Evolutionary conservation across 2,113 vertebrate species (phyloP).

Genomic region (Prochilodus magdalenae): DNA sequence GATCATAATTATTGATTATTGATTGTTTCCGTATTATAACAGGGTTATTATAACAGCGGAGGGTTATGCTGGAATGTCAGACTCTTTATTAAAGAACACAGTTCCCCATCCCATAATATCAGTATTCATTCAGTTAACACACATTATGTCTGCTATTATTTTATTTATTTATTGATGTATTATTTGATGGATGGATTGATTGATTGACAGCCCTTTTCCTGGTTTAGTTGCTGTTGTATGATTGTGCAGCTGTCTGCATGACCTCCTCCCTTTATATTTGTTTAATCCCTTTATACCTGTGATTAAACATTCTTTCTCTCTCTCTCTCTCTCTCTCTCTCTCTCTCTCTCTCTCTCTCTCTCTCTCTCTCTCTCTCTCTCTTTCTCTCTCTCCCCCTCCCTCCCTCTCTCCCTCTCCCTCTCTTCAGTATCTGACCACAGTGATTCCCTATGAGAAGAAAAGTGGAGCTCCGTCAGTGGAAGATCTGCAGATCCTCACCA

Average conservation of each 20-base stretch:
- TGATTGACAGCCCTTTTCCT: no score
- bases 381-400: neutral
- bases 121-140: no score
- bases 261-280: neutral
- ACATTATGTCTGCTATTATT: no score
- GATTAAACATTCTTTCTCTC: neutral
- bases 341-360: neutral
- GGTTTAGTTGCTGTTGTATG: neutral
- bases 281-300: neutral
- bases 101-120: no score
- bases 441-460: conserved; percentile 97
- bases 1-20: no score
- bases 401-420: conserved; percentile 9
- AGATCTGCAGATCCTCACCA: conserved; percentile 96
- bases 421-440: conserved; percentile 94
- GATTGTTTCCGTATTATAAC: no score
- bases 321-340: neutral
- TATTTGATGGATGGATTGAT: no score
- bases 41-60: no score
- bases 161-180: no score
- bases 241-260: neutral
- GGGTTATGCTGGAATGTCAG: no score
- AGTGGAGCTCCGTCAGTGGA: conserved; percentile 88
- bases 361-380: neutral
- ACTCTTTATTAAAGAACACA: no score